Evolutionary conservation across 2,888 invertebrate genomes (phyloP), one percentile per base, ranked within the genome.

Genomic region (Sinodicranocentrus sp.): DNA sequence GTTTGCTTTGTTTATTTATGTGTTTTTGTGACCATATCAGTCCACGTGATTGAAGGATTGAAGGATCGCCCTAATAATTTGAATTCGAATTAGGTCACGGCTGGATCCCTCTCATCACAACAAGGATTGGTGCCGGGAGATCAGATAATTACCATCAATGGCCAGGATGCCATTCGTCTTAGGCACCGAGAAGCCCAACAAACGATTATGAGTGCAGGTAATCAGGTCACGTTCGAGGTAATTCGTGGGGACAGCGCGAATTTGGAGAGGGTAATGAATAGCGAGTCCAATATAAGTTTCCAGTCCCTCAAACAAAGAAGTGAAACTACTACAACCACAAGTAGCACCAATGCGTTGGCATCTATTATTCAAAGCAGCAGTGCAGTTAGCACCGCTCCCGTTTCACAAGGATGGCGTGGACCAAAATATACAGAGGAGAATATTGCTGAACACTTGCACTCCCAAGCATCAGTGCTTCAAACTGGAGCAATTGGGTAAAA

Each of bases 111-210:
- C 86, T 97, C 99, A 2, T 98, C 98, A 91, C 94, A 95, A 90
- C 96, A 97, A 87, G 76, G 76, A 2, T 93, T 99, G 77, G 94
- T 94, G 90, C 96, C 98, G 28, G 98, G 98, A 52, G 99, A 99
- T 92, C 95, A 96, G 39, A 94, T 99, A 85, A 94, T 98, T 90
- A 94, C 94, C 91, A 97, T 99, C 90, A 97, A 97, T 92, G 94
- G 93, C 90, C 93, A 94, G 82, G 96, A 96, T 89, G 95, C 97
- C 88, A 96, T 94, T 91, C 94, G 93, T 89, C 92, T 98, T 91
- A 93, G 96, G 87, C 98, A 98, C 92, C 98, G 98, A 92, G 97
- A 98, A 90, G 98, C 98, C 59, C 98, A 98, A 92, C 97, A 98
- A 91, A 93, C 95, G 89, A 97, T 99, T 90, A 94, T 98, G 84